Evolutionary conservation across 2,113 vertebrate genomes (phyloP).

Genomic region (Gymnobelideus leadbeateri): DNA sequence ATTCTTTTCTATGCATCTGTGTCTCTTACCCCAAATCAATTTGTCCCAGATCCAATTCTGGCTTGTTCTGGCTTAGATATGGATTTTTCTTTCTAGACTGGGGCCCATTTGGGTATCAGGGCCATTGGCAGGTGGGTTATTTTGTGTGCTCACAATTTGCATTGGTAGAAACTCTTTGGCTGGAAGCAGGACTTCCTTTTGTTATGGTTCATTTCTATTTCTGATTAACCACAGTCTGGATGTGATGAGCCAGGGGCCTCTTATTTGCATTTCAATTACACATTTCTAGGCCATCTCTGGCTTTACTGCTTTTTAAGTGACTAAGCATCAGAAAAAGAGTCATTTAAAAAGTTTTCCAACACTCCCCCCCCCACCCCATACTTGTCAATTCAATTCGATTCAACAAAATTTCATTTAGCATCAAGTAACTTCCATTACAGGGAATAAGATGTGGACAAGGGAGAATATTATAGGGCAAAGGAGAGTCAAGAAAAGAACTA

Average conservation of each 20-base stretch:
- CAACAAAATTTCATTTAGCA: neutral
- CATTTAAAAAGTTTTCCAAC: neutral
- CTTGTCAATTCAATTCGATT: neutral
- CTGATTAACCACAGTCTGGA: constrained; percentile 71
- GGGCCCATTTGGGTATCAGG: neutral
- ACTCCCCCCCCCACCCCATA: neutral
- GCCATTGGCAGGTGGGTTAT: neutral
- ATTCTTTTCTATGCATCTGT: neutral
- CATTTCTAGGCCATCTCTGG: constrained; percentile 53
- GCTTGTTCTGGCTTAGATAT: neutral
- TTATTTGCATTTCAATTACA: constrained; percentile 75
- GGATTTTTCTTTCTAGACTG: neutral
- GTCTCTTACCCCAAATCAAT: neutral
- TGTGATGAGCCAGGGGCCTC: constrained; percentile 63
- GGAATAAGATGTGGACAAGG: neutral
- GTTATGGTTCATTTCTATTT: constrained; percentile 61
- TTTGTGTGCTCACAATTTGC: neutral
- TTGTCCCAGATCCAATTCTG: neutral
- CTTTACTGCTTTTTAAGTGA: constrained; percentile 64
- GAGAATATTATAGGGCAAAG: neutral
- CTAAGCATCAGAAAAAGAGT: neutral
- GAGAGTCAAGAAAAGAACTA: neutral
- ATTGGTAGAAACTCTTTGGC: neutral
- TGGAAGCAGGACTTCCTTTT: constrained; percentile 27
- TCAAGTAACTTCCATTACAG: neutral